Conservation (phyloP, 37 sponge, comb jelly and placozoan species). For the Aplysina aerophoba region DNA sequence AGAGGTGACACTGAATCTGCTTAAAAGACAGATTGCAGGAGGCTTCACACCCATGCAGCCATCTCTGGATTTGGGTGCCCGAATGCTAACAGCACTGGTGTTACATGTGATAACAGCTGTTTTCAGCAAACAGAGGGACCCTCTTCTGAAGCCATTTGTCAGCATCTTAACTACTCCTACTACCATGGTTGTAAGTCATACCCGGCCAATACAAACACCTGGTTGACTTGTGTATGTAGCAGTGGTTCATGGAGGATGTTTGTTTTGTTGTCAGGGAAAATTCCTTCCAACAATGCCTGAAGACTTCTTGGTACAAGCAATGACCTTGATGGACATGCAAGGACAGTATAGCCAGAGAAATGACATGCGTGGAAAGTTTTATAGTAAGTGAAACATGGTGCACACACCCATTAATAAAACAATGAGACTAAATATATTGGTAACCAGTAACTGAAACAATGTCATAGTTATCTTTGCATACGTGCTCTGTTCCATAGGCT, state of each 20-base stretch:
- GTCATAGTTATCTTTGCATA: background rate
- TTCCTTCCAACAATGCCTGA: constrained; percentile 36
- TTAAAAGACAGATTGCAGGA: background rate
- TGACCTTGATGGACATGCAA: constrained; percentile 17
- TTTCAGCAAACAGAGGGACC: background rate
- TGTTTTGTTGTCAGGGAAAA: background rate
- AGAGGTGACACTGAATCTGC: background rate
- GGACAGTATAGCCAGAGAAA: background rate
- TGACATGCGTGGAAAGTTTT: constrained; percentile 29
- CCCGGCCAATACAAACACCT: background rate
- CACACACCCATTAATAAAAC: background rate
- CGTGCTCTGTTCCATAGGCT: background rate
- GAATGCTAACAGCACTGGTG: background rate
- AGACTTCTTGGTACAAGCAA: constrained; percentile 24
- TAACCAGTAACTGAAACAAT: background rate
- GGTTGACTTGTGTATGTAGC: background rate
- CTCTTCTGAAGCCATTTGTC: constrained; percentile 15
- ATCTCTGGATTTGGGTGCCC: background rate
- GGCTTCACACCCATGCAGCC: background rate
- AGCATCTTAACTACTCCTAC: background rate
- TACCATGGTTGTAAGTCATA: background rate
- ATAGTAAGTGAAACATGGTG: background rate
- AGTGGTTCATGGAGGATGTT: background rate
- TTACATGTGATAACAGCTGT: background rate
- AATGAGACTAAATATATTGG: background rate